A percentile compares a stretch with the other conserved stretches of the same genome.
Evolutionary conservation across 2,113 vertebrate species (phyloP).

Genomic region (Oreocharis arfaki): DNA sequence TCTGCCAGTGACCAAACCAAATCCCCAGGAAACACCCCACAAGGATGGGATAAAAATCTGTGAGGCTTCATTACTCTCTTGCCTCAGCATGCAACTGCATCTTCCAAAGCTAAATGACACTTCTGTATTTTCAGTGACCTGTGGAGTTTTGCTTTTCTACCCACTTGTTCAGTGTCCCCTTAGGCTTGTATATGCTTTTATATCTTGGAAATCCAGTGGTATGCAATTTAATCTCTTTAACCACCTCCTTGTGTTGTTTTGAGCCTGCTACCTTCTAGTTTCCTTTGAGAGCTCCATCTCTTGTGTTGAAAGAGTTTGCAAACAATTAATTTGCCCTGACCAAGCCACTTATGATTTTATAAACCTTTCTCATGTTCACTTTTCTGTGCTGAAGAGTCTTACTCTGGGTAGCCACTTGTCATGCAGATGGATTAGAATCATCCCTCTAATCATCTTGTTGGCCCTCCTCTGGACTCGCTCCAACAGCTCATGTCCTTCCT

Average conservation of each 20-base stretch:
- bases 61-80: neutral
- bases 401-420: neutral
- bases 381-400: neutral
- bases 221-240: neutral
- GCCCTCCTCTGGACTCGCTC: rapidly evolving
- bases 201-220: neutral
- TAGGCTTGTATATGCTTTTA: neutral
- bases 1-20: neutral
- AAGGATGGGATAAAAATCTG: neutral
- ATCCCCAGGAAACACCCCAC: neutral
- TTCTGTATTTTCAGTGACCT: neutral
- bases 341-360: neutral
- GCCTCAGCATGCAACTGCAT: neutral
- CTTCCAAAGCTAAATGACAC: neutral
- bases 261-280: neutral
- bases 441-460: neutral
- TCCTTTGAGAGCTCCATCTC: neutral
- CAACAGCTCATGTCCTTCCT: neutral
- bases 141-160: neutral
- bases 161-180: neutral
- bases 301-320: neutral
- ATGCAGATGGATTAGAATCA: neutral
- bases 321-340: neutral
- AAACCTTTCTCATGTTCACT: neutral
- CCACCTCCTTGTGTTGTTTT: neutral